These are phyloP conservation scores for Heliconius hortense DNA, from an alignment of 2,888 invertebrate genomes.

Conservation along the genomic window DNA sequence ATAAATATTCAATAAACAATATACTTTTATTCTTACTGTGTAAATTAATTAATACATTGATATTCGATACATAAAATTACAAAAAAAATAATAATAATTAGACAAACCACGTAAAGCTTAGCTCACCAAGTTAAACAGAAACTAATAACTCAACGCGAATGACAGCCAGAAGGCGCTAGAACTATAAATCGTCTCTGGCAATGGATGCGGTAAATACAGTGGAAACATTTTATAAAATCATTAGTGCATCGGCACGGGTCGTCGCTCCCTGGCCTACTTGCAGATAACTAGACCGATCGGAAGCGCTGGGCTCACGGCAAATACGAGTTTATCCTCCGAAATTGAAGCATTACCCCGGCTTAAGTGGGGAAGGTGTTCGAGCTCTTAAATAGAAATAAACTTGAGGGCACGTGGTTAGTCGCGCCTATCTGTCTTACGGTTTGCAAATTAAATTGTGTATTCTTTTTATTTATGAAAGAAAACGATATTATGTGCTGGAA, in stretches of 20 bases:
- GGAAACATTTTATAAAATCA: constrained; percentile 41
- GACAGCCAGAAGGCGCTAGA: constrained; percentile 15
- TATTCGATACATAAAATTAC: neutral
- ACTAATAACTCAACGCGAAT: constrained; percentile 21
- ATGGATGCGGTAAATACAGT: constrained; percentile 22
- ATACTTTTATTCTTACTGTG: too few relatives aligned
- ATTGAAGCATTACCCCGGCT: constrained; percentile 33
- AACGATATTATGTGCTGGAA: too few relatives aligned
- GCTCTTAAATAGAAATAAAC: constrained; percentile 19
- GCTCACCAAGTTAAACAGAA: constrained; percentile 1
- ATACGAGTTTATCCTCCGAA: constrained; percentile 37
- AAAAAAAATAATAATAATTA: neutral
- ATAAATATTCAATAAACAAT: neutral
- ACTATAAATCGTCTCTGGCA: constrained; percentile 22
- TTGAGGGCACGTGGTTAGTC: neutral
- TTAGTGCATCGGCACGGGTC: constrained; percentile 43
- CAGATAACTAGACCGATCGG: constrained; percentile 35
- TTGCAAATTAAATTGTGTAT: neutral
- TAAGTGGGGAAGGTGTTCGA: constrained; percentile 22
- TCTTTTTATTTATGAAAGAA: neutral
- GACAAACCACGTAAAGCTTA: neutral
- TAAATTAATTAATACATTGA: too few relatives aligned
- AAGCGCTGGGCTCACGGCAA: constrained; percentile 28
- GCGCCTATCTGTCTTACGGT: neutral
- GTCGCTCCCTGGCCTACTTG: constrained; percentile 46